Conservation (phyloP, 2,888 invertebrate genomes). For the Agrochola lychnidis region DNA sequence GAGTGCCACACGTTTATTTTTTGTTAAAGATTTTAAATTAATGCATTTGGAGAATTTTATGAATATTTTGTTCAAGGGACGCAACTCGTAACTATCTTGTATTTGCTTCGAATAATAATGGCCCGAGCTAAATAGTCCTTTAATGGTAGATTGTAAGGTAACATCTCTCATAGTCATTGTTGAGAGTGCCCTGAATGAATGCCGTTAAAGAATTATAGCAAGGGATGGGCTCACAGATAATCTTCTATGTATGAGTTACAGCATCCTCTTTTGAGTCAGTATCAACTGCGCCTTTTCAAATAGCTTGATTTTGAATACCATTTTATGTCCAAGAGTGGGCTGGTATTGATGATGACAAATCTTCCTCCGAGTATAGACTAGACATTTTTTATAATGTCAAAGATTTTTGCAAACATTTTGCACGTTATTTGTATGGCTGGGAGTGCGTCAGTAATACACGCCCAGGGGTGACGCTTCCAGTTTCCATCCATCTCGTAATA, state of each 20-base stretch:
- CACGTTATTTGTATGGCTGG: background rate
- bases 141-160: background rate
- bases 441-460: conserved; percentile 10
- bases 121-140: background rate
- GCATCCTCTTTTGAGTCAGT: no score
- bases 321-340: background rate
- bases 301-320: background rate
- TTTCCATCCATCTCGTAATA: conserved; percentile 10
- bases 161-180: background rate
- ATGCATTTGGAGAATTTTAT: background rate
- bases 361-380: background rate
- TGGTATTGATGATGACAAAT: no score
- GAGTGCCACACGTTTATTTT: no score
- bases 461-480: conserved; percentile 23
- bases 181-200: background rate
- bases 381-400: conserved; percentile 2
- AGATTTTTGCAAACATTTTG: conserved; percentile 16
- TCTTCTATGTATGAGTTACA: background rate
- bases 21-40: background rate
- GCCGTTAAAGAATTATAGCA: background rate
- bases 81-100: background rate
- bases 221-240: background rate
- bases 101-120: background rate
- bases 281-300: background rate
- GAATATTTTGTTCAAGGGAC: background rate